Percentiles rank a stretch among this genome's conserved stretches.
These are phyloP conservation scores for Thereva nobilitata DNA, from an alignment of 2,888 invertebrate species.

Conservation along the genomic window DNA sequence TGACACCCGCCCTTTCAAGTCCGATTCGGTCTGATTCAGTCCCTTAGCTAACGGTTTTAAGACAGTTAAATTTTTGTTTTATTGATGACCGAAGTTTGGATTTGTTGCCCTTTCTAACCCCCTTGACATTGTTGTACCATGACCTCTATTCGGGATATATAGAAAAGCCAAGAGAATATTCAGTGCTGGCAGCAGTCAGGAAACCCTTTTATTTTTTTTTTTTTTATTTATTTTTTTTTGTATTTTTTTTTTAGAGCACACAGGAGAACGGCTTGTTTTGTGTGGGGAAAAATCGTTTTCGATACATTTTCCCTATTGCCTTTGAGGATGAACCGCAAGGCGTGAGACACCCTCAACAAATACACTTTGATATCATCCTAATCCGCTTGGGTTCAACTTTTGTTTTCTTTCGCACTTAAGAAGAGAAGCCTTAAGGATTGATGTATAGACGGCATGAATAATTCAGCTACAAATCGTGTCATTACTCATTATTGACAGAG, in stretches of 20 bases:
- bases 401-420: conserved; percentile 33
- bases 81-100: conserved; percentile 34
- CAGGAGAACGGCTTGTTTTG: conserved; percentile 5
- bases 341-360: neutral
- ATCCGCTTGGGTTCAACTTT: conserved; percentile 30
- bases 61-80: conserved; percentile 31
- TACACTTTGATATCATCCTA: conserved; percentile 31
- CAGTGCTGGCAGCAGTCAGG: no score
- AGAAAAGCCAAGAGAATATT: no score
- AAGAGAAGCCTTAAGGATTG: conserved; percentile 24
- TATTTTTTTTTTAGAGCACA: neutral
- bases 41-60: conserved; percentile 13
- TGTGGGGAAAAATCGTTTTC: conserved; percentile 9
- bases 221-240: no score
- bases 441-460: conserved; percentile 39
- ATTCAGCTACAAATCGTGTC: conserved; percentile 40
- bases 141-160: neutral
- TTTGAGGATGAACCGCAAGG: conserved; percentile 7
- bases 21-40: neutral
- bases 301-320: conserved; percentile 18
- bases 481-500: conserved; percentile 42
- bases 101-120: conserved; percentile 6
- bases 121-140: conserved; percentile 5
- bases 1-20: neutral
- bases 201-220: no score